Conservation (phyloP, 2,797 vertebrate genomes). For the Morelia viridis region DNA sequence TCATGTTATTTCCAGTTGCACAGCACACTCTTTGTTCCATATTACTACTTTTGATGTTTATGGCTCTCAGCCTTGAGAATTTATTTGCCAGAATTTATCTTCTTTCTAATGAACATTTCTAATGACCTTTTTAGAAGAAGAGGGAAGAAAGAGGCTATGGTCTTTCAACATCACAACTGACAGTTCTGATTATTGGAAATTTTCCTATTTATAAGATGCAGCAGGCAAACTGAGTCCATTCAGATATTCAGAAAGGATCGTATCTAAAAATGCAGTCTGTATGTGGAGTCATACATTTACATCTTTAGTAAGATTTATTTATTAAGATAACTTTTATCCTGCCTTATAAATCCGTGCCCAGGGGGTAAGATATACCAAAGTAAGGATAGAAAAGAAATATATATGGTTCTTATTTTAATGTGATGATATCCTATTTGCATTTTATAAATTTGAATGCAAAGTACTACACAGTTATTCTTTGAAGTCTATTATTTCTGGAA, state of each 20-base stretch:
- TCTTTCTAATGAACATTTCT: background rate
- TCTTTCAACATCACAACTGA: background rate
- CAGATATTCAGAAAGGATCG: background rate
- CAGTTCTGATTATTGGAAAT: background rate
- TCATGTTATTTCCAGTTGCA: background rate
- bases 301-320: background rate
- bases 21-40: background rate
- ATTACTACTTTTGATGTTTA: background rate
- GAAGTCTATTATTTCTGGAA: background rate
- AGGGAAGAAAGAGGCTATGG: background rate
- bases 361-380: background rate
- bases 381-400: conserved; percentile 11
- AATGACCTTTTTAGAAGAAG: background rate
- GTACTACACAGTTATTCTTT: background rate
- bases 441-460: conserved; percentile 1
- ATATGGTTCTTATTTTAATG: background rate
- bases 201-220: background rate
- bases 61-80: background rate
- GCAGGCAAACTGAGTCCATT: background rate
- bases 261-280: background rate
- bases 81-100: background rate
- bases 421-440: background rate
- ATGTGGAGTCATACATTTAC: background rate
- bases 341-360: background rate
- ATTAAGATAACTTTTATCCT: background rate